Evolutionary conservation across 2,888 invertebrate genomes (phyloP), one percentile per base, ranked within the genome.

Genomic region (Protonemura montana): DNA sequence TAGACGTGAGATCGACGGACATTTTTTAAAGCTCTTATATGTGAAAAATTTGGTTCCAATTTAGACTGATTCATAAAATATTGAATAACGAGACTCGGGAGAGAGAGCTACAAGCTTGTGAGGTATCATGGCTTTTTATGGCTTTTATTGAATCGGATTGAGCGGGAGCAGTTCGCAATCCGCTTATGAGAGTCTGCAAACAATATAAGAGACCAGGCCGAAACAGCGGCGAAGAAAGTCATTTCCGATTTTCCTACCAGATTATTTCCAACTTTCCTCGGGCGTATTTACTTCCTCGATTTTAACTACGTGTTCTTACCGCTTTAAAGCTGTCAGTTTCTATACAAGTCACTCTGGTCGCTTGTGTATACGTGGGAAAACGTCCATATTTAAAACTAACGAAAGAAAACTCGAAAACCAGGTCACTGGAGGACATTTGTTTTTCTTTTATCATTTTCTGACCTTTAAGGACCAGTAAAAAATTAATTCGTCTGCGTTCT

Each of bases 61-160:
- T 59, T 59, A 21, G 59, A 59, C 59, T 59, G 59, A 59, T 59
- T 59, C 59, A 59, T 59, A 59, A 59, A 59, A 59, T 59, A 59
- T 59, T 59, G 59, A 59, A 59, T 59, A 21, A 21, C 21, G 59
- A 2, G 21, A 59, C 59, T 13, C 59, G 7, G 59, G 2, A 13
- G 7, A 59, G 3, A 35, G 35, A 35, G 35, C n/a, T n/a, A n/a
- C n/a, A 35, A 35, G 35, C 35, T 35, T 35, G 35, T 10, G 35
- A 59, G 13, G 59, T 59, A 59, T 59, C 59, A 21, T 21, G 21
- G 59, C 13, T 59, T 59, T 59, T 59, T 59, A 59, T 59, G 59
- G 59, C 59, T 21, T 10, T 59, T 59, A 59, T 59, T 59, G 13
- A 21, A 59, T 59, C 59, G 13, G 59, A 59, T 59, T 21, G 21